Conservation (phyloP, 2,797 vertebrate species). For the Danio choprae region DNA sequence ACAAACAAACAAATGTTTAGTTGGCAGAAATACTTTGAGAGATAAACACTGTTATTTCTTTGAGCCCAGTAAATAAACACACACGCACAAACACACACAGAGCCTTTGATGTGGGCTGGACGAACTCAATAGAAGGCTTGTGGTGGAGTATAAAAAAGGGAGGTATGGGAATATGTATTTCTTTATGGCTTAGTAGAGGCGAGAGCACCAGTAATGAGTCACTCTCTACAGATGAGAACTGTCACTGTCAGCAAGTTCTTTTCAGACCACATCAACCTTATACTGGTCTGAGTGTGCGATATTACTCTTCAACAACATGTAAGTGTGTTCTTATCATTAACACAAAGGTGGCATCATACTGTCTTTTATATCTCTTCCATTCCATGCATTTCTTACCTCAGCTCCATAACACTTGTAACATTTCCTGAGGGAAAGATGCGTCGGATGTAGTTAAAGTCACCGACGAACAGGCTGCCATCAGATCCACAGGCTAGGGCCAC, state of each 20-base stretch:
- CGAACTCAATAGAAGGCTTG: conserved; percentile 31
- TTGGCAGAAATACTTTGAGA: conserved; percentile 6
- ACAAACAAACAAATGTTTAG: not conserved
- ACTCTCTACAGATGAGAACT: not conserved
- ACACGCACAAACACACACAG: conserved; percentile 5
- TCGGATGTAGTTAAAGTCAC: conserved; percentile 98
- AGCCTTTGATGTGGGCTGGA: conserved; percentile 45
- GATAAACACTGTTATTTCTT: conserved; percentile 39
- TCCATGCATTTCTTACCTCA: conserved; percentile 80
- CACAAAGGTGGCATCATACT: not conserved
- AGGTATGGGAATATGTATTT: conserved; percentile 30
- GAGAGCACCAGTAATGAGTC: conserved; percentile 19
- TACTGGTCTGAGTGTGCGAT: not conserved
- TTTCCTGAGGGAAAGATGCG: conserved; percentile 97
- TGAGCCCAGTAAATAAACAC: conserved; percentile 25
- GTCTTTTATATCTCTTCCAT: not conserved
- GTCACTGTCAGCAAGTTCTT: conserved; percentile 10
- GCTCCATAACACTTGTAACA: conserved; percentile 95
- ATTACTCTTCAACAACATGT: conserved; percentile 9
- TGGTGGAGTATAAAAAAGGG: conserved; percentile 28
- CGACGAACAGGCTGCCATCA: conserved; percentile 95
- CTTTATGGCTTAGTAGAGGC: not conserved
- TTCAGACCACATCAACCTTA: conserved; percentile 1
- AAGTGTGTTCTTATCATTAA: conserved; percentile 14
- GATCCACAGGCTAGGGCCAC: conserved; percentile 92